phyloP scores from a whole-genome alignment of 2,888 invertebrate genomes.

The Drosophila antonietae region DNA sequence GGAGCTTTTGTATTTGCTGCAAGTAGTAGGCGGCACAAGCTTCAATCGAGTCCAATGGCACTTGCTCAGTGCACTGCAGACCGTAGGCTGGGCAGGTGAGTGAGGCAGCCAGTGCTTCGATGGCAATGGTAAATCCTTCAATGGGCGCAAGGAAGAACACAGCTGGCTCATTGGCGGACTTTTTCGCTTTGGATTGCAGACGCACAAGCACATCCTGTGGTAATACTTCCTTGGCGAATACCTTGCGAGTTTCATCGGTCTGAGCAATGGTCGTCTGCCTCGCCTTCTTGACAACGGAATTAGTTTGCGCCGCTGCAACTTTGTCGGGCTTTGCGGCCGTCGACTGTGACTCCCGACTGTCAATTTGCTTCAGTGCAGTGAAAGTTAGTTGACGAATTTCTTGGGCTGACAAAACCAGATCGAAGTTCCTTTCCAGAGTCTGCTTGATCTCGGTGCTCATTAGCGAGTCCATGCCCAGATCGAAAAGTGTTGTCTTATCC shows the following conservation, averaged over 20 bases:
- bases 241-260: slow-evolving; percentile 86
- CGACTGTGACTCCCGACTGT: slow-evolving; percentile 53
- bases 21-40: slow-evolving; percentile 91
- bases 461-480: slow-evolving; percentile 98
- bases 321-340: slow-evolving; percentile 16
- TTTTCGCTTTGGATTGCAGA: slow-evolving; percentile 86
- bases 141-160: slow-evolving; percentile 93
- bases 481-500: slow-evolving; percentile 92
- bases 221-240: slow-evolving; percentile 89
- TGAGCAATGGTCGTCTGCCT: slow-evolving; percentile 78
- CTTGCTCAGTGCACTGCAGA: slow-evolving; percentile 92
- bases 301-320: background rate
- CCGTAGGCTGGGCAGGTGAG: slow-evolving; percentile 93
- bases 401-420: slow-evolving; percentile 94
- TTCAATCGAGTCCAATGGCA: slow-evolving; percentile 90
- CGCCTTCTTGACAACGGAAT: slow-evolving; percentile 14
- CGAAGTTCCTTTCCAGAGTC: slow-evolving; percentile 95
- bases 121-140: slow-evolving; percentile 92
- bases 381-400: slow-evolving; percentile 95
- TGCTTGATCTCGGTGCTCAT: slow-evolving; percentile 99
- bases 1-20: slow-evolving; percentile 89
- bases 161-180: slow-evolving; percentile 84
- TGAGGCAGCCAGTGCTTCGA: slow-evolving; percentile 90
- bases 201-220: slow-evolving; percentile 90
- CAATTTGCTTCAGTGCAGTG: slow-evolving; percentile 88